A percentile compares a stretch with the other conserved stretches of the same genome.
Conservation (phyloP, 2,113 vertebrate species). For the Dicrurus megarhynchus region DNA sequence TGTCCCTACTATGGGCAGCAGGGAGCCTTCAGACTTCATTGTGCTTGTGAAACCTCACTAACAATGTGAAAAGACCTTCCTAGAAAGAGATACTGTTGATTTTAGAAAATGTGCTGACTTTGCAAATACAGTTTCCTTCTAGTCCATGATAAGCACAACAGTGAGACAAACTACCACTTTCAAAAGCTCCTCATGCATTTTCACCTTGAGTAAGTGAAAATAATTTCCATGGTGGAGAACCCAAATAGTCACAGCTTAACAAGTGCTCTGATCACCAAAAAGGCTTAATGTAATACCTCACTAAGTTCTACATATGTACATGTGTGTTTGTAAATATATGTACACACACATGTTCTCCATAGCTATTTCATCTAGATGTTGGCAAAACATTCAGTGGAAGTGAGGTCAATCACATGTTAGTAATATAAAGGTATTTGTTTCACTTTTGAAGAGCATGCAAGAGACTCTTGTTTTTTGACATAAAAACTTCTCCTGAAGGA, state of each 20-base stretch:
- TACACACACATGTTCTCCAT: not conserved
- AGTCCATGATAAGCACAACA: not conserved
- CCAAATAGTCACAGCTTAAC: not conserved
- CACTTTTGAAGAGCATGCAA: not conserved
- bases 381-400: slow-evolving; percentile 17
- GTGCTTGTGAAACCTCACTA: not conserved
- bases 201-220: slow-evolving; percentile 20
- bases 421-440: not conserved
- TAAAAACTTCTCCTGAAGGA: not conserved
- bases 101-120: not conserved
- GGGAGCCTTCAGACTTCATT: not conserved
- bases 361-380: not conserved
- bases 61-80: not conserved
- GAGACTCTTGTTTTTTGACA: not conserved
- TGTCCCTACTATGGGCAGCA: not conserved
- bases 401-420: not conserved
- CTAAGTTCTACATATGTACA: not conserved
- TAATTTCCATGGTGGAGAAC: not conserved
- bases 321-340: not conserved
- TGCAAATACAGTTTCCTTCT: not conserved
- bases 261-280: not conserved
- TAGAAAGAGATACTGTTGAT: not conserved
- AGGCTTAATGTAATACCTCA: not conserved
- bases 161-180: slow-evolving; percentile 23
- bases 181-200: not conserved